Conservation (phyloP, 35 echinoderm and acorn worm species). For the Ophiothrix spiculata region DNA sequence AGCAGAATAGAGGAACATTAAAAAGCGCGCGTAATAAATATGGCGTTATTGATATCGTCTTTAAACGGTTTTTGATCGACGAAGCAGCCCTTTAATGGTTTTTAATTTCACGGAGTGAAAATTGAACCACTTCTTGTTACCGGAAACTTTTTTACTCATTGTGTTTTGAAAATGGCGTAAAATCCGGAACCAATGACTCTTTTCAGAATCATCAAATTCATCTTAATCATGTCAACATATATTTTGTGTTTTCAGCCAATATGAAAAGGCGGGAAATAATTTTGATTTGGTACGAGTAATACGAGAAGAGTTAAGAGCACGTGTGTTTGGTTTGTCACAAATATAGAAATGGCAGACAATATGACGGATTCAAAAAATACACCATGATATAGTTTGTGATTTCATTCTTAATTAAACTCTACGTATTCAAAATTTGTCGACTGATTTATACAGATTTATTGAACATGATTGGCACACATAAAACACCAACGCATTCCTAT, state of each 20-base stretch:
- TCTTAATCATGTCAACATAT: neutral
- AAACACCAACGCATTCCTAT: neutral
- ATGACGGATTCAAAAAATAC: no score
- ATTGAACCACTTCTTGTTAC: neutral
- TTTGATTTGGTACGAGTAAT: neutral
- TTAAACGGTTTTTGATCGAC: constrained; percentile 13
- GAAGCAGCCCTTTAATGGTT: neutral
- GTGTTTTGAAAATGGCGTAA: constrained; percentile 6
- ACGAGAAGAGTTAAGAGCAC: neutral
- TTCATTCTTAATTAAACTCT: no score
- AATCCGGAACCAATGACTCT: neutral
- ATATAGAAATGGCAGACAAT: no score
- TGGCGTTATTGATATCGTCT: neutral
- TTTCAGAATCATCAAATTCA: constrained; percentile 8
- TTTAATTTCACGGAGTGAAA: neutral
- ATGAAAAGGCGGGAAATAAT: neutral
- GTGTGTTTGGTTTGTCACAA: no score
- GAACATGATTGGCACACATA: constrained; percentile 1
- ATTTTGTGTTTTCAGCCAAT: neutral
- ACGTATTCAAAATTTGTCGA: no score
- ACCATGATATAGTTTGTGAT: no score
- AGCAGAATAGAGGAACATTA: neutral
- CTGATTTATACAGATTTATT: no score
- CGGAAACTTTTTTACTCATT: constrained; percentile 5
- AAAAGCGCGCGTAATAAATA: neutral